Conservation (phyloP, 2,888 invertebrate genomes). For the Heteromyza rotundicornis region DNA sequence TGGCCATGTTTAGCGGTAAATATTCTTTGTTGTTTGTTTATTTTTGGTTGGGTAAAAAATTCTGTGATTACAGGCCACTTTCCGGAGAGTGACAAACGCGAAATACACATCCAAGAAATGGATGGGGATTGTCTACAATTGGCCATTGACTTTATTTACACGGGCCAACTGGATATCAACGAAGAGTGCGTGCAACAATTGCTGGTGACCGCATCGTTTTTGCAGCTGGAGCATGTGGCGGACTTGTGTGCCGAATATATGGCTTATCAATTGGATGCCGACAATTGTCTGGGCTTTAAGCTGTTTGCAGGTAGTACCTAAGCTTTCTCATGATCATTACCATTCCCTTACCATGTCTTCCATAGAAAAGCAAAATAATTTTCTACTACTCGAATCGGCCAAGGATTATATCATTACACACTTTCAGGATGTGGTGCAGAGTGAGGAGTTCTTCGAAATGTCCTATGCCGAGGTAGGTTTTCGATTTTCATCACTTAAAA, state of each 20-base stretch:
- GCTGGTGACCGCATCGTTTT: slow-evolving; percentile 39
- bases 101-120: slow-evolving; percentile 40
- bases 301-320: slow-evolving; percentile 38
- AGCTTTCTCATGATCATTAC: background rate
- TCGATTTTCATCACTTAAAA: background rate
- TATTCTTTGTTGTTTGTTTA: background rate
- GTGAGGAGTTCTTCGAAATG: slow-evolving; percentile 44
- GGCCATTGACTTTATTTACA: slow-evolving; percentile 44
- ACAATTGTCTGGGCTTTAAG: slow-evolving; percentile 44
- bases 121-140: slow-evolving; percentile 36
- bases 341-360: background rate
- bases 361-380: slow-evolving; percentile 41
- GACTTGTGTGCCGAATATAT: slow-evolving; percentile 41
- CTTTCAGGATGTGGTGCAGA: slow-evolving; percentile 42
- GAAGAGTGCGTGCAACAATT: slow-evolving; percentile 39
- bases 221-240: slow-evolving; percentile 41
- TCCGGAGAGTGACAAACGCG: slow-evolving; percentile 39
- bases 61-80: slow-evolving; percentile 35
- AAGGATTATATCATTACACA: slow-evolving; percentile 41
- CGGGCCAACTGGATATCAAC: slow-evolving; percentile 37
- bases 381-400: slow-evolving; percentile 37
- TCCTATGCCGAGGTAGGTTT: slow-evolving; percentile 41
- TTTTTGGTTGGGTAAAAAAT: too few relatives aligned
- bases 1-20: slow-evolving; percentile 44
- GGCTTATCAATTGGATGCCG: slow-evolving; percentile 34